Base-by-base conservation (phyloP, 2,113 vertebrate genomes). In the Macquaria australasica region DNA sequence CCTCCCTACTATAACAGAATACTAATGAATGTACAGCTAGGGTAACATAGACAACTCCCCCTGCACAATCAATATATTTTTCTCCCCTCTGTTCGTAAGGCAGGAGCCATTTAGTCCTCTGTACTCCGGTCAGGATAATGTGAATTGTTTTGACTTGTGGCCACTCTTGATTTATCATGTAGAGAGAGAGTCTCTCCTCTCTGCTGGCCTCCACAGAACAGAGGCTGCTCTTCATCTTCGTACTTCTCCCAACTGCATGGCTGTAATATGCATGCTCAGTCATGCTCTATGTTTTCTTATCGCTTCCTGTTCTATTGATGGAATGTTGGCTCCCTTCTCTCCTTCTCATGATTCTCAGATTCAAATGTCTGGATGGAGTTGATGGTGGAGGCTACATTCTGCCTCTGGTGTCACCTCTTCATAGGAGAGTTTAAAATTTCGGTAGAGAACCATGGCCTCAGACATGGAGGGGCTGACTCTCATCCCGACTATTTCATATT, bases 11-110 rank as follows among this genome's bases (percentile, higher is more conserved):
- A 25, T 69, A 20, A 82, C 82, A 50, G 89, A 89, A 88, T 92
- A 81, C 85, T 81, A 86, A 91, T 85, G 69, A 87, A 76, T 23
- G 16, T 31, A 76, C 62, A 51, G 66, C 56, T 31, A 56, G 79
- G 84, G 76, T 83, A 85, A 79, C 67, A 66, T 75, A 83, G 69
- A 37, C 45, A 75, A 68, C 73, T 84, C 87, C 58, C 55, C 16
- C 60, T 31, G 71, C 69, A 25, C 39, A 81, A 92, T 92, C 90
- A 83, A 83, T 88, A 86, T 69, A 59, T 86, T 82, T 83, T 59
- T 83, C 55, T 79, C 31, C 69, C 78, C 45, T 73, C 25, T 78
- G 78, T 56, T 48, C 31, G 34, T 58, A 31, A 73, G 67, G 58
- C 77, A 77, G 66, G 39, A 66, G 53, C 34, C 56, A 55, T 88